Conservation (phyloP, 2,113 vertebrate genomes). For the Anhinga rufa region DNA sequence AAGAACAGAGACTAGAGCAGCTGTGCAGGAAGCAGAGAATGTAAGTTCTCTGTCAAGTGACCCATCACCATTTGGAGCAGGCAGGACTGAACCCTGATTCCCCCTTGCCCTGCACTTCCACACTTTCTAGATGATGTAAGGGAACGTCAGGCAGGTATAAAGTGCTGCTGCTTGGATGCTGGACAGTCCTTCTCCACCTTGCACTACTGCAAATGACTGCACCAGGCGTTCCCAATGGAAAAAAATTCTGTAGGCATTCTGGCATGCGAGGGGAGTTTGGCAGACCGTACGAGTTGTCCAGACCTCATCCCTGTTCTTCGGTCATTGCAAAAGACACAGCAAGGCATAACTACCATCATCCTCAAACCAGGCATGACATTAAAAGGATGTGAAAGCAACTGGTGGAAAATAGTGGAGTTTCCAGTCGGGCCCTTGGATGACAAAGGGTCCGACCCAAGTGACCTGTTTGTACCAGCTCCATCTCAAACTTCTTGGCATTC, state of each 20-base stretch:
- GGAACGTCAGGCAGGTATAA: not conserved
- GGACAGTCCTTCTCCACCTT: not conserved
- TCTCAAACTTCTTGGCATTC: not conserved
- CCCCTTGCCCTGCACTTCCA: not conserved
- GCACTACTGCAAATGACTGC: not conserved
- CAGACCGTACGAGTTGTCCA: not conserved
- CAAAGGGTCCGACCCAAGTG: not conserved
- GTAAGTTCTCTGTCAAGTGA: not conserved
- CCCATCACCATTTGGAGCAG: not conserved
- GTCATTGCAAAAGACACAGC: not conserved
- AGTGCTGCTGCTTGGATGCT: not conserved
- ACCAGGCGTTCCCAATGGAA: not conserved
- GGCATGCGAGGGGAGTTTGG: not conserved
- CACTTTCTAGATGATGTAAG: fast-evolving
- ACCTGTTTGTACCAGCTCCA: not conserved
- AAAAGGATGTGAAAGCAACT: not conserved
- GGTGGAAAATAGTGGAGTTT: not conserved
- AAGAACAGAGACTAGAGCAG: not conserved
- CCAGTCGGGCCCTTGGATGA: not conserved
- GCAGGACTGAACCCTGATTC: not conserved
- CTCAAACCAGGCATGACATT: not conserved
- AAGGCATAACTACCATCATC: not conserved
- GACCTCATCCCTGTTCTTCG: not conserved
- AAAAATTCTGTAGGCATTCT: fast-evolving
- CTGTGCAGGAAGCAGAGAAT: not conserved